Evolutionary conservation across 2,888 invertebrate species (phyloP).

Genomic region (Cacoxenus indagator): DNA sequence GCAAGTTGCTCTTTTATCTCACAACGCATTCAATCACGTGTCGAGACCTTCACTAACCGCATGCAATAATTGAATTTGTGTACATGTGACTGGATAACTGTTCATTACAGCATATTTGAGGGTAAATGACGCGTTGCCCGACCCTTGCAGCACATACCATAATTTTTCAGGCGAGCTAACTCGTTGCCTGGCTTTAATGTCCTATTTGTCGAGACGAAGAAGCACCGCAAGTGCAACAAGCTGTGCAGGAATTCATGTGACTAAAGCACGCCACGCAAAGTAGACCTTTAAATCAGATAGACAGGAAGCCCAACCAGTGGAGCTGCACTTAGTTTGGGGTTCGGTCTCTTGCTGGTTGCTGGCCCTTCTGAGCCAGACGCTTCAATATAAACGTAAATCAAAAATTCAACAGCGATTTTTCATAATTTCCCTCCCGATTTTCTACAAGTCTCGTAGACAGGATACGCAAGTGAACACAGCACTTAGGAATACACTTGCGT

Average conservation of each 20-base stretch:
- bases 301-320: background rate
- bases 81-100: conserved; percentile 35
- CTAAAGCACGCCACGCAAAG: conserved; percentile 32
- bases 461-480: conserved; percentile 7
- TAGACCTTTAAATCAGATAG: background rate
- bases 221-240: conserved; percentile 49
- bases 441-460: conserved; percentile 27
- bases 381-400: conserved; percentile 58
- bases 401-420: conserved; percentile 48
- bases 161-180: conserved; percentile 29
- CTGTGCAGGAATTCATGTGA: conserved; percentile 25
- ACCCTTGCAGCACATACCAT: conserved; percentile 61
- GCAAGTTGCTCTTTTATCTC: background rate
- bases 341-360: background rate
- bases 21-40: conserved; percentile 6
- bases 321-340: background rate
- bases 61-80: conserved; percentile 55
- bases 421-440: conserved; percentile 31
- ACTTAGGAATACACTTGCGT: conserved; percentile 7
- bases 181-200: too few relatives aligned
- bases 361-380: conserved; percentile 35
- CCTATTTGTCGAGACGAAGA: conserved; percentile 23
- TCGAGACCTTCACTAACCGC: background rate
- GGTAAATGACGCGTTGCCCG: conserved; percentile 51
- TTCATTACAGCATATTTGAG: conserved; percentile 27